These are phyloP conservation scores for Anguilla marmorata DNA, from an alignment of 2,797 vertebrate genomes.

Conservation along the genomic window DNA sequence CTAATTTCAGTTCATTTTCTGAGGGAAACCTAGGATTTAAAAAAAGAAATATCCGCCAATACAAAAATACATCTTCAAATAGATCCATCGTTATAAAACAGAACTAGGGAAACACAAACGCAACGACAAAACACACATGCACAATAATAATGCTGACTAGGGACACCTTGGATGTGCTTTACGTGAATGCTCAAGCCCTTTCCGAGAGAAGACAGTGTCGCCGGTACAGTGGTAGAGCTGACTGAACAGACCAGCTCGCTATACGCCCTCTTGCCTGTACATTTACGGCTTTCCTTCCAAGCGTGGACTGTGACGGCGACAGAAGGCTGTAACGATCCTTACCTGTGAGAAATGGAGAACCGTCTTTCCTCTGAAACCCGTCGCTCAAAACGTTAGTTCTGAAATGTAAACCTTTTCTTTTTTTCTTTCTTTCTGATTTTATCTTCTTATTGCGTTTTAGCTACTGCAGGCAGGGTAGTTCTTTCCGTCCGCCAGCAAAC, in stretches of 20 bases:
- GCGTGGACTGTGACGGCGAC: not conserved
- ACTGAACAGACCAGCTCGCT: not conserved
- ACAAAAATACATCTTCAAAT: not conserved
- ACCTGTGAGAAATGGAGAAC: conserved; percentile 22
- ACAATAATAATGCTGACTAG: not conserved
- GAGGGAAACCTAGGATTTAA: not conserved
- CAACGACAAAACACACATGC: not conserved
- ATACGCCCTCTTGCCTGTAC: conserved; percentile 9
- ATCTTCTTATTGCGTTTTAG: not conserved
- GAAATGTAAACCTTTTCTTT: not conserved
- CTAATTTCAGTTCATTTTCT: not conserved
- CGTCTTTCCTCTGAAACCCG: not conserved
- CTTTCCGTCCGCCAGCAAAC: not conserved
- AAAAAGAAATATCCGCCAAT: not conserved
- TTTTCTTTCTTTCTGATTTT: not conserved
- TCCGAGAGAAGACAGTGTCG: not conserved
- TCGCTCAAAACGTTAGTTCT: not conserved
- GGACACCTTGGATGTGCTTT: not conserved
- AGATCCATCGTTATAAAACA: not conserved
- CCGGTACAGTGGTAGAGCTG: conserved; percentile 6
- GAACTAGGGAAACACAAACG: not conserved
- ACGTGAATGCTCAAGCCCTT: not conserved
- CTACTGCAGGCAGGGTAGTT: not conserved
- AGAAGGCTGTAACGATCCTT: not conserved
- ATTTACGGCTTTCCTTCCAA: not conserved